Conservation (phyloP, 2,797 vertebrate genomes). For the Tinamus major region DNA sequence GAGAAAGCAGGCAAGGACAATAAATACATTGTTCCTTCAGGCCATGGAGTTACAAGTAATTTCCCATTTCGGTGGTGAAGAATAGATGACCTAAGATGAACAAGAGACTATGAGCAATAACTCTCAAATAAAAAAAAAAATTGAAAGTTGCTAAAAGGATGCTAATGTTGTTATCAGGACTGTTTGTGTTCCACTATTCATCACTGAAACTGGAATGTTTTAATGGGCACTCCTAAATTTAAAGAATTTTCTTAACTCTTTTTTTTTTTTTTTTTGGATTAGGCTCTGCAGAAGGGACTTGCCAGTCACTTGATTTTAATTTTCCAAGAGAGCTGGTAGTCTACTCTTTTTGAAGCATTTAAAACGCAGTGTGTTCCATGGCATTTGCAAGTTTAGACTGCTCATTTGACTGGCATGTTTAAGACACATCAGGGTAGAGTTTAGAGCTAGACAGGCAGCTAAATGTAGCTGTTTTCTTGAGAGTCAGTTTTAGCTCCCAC, state of each 20-base stretch:
- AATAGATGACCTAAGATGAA: constrained; percentile 23
- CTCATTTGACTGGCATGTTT: background rate
- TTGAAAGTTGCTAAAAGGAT: background rate
- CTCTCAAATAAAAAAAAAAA: background rate
- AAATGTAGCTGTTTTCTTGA: background rate
- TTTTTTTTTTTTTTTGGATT: background rate
- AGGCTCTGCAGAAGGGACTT: background rate
- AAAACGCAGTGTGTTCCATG: background rate
- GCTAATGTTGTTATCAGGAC: background rate
- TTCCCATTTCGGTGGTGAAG: constrained; percentile 10
- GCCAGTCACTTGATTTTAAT: background rate
- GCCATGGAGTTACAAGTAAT: background rate
- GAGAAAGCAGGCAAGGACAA: background rate
- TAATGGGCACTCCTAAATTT: background rate
- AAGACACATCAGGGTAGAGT: background rate
- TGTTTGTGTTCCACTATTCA: background rate
- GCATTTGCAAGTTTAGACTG: background rate
- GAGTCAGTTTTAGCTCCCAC: background rate
- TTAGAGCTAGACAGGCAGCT: background rate
- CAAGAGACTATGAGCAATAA: background rate
- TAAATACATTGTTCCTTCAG: constrained; percentile 1
- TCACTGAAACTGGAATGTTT: background rate
- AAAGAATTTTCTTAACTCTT: background rate
- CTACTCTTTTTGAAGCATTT: background rate
- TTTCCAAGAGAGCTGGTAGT: background rate